phyloP scores from a whole-genome alignment of 2,888 invertebrate genomes.

The Ectropis crepuscularia region DNA sequence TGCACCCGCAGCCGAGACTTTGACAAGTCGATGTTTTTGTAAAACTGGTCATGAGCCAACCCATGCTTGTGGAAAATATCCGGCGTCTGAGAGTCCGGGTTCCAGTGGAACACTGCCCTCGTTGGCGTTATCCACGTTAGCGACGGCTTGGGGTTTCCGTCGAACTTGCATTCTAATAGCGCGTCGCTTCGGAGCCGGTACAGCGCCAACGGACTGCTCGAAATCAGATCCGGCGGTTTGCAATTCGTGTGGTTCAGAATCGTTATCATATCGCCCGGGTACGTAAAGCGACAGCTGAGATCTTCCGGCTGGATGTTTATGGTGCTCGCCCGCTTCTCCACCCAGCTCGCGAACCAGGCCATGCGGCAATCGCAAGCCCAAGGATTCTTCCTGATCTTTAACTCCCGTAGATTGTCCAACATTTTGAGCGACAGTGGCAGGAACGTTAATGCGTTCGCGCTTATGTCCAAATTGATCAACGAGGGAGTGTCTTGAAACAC shows the following conservation, averaged over 20 bases:
- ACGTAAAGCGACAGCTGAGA: constrained; percentile 87
- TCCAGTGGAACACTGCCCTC: constrained; percentile 90
- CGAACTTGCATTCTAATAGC: constrained; percentile 90
- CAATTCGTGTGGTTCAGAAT: constrained; percentile 89
- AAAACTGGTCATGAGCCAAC: constrained; percentile 82
- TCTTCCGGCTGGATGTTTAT: constrained; percentile 76
- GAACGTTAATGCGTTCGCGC: constrained; percentile 88
- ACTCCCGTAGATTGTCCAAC: constrained; percentile 85
- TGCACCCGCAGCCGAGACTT: constrained; percentile 87
- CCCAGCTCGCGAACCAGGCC: constrained; percentile 88
- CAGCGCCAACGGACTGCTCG: constrained; percentile 86
- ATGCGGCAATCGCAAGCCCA: constrained; percentile 95
- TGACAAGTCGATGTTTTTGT: constrained; percentile 74
- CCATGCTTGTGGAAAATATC: constrained; percentile 89
- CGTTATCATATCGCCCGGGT: constrained; percentile 88
- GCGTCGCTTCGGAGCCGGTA: constrained; percentile 88
- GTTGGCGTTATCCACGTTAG: constrained; percentile 94
- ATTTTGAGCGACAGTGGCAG: constrained; percentile 89
- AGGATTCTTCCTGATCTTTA: constrained; percentile 90
- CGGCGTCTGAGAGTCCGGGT: constrained; percentile 88
- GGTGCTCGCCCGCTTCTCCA: constrained; percentile 78
- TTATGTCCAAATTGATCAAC: constrained; percentile 87
- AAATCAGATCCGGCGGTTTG: constrained; percentile 86
- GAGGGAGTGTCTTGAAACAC: constrained; percentile 86
- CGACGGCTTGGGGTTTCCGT: constrained; percentile 91